A percentile compares a stretch with the other conserved stretches of the same genome.
phyloP scores from a whole-genome alignment of 2,113 vertebrate genomes.

The Upupa epops region DNA sequence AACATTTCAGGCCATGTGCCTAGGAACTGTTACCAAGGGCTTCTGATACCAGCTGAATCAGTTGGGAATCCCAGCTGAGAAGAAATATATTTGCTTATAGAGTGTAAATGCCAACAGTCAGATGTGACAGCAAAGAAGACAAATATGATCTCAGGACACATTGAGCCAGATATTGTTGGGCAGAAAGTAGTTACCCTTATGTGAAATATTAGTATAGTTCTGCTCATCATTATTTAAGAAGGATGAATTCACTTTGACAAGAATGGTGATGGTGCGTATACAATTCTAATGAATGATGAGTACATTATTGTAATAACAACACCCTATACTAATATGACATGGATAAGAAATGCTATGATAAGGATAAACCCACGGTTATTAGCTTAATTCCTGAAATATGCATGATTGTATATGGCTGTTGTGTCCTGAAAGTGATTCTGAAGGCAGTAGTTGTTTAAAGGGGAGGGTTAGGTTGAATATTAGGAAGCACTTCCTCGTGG shows the following conservation, averaged over 20 bases:
- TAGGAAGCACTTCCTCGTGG: no score
- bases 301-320: background rate
- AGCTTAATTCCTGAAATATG: background rate
- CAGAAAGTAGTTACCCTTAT: background rate
- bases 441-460: no score
- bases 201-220: background rate
- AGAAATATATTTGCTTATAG: background rate
- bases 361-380: background rate
- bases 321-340: background rate
- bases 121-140: background rate
- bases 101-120: background rate
- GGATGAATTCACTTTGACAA: background rate
- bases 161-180: background rate
- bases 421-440: no score
- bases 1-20: background rate
- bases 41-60: background rate
- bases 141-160: background rate
- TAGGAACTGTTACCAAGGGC: background rate
- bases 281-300: background rate
- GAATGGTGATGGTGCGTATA: background rate
- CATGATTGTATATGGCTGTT: no score
- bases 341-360: background rate
- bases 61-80: background rate
- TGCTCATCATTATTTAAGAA: background rate
- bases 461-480: no score